A percentile compares a stretch with the other conserved stretches of the same genome.
Conservation (phyloP, 2,888 invertebrate species). For the Aphidoletes aphidimyza region DNA sequence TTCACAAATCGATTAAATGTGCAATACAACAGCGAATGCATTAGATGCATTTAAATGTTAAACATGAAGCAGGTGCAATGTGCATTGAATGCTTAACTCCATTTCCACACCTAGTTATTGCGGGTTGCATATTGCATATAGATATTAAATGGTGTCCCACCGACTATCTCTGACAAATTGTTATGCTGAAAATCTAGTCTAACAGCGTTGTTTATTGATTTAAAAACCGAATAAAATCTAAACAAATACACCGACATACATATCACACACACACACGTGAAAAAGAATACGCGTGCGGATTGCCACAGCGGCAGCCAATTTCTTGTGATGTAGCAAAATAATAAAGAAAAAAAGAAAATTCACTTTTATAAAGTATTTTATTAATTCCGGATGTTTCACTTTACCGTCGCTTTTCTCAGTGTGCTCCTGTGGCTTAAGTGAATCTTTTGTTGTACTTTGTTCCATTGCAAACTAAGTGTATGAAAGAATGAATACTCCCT, state of each 20-base stretch:
- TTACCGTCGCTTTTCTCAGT: not conserved
- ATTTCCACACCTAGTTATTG: no score
- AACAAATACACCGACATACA: not conserved
- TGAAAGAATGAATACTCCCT: no score
- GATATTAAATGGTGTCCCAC: no score
- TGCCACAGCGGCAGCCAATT: no score
- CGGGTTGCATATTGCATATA: no score
- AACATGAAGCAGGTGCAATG: not conserved
- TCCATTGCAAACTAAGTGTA: not conserved
- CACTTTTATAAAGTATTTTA: not conserved
- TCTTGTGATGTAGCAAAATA: not conserved
- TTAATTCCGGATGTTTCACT: conserved; percentile 18
- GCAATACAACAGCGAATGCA: conserved; percentile 28
- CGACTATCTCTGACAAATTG: no score
- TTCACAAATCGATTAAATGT: conserved; percentile 38
- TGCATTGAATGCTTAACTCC: no score
- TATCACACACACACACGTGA: not conserved
- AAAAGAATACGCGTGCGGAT: not conserved
- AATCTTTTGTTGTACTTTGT: conserved; percentile 18
- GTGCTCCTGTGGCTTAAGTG: not conserved
- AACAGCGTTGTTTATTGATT: conserved; percentile 13
- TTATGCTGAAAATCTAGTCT: not conserved
- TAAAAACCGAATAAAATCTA: no score
- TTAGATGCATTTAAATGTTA: conserved; percentile 17
- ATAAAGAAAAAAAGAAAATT: no score